A percentile compares a stretch with the other conserved stretches of the same genome.
phyloP scores from a whole-genome alignment of 2,113 vertebrate genomes.

The Oryctolagus cuniculus region DNA sequence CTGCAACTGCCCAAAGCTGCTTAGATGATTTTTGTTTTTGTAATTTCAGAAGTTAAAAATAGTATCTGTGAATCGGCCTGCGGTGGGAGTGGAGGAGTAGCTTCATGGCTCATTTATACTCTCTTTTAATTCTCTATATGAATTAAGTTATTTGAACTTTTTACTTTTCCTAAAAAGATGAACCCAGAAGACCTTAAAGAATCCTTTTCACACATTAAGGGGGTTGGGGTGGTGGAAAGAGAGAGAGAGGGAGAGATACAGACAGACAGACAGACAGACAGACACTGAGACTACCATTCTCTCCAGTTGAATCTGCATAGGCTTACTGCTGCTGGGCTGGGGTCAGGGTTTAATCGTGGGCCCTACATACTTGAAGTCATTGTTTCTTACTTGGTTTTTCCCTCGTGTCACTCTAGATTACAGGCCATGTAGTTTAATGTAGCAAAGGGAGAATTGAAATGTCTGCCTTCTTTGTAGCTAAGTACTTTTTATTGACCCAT shows the following conservation, averaged over 20 bases:
- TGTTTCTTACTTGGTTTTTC: conserved; percentile 45
- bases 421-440: conserved; percentile 63
- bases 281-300: not conserved
- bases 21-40: conserved; percentile 44
- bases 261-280: not conserved
- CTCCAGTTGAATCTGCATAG: not conserved
- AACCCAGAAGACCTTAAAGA: conserved; percentile 40
- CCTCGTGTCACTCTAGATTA: conserved; percentile 5
- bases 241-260: no score
- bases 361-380: not conserved
- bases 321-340: not conserved
- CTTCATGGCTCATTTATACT: conserved; percentile 8
- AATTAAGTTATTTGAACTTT: not conserved
- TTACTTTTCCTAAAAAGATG: conserved; percentile 33
- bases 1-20: not conserved
- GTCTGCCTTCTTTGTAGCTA: not conserved
- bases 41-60: conserved; percentile 57
- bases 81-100: not conserved
- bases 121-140: conserved; percentile 60
- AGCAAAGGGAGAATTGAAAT: conserved; percentile 16
- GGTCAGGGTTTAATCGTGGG: conserved; percentile 11
- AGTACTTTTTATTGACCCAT: conserved; percentile 26
- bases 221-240: not conserved
- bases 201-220: not conserved
- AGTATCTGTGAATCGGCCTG: not conserved